These are phyloP conservation scores for Podarcis raffonei DNA, from an alignment of 2,113 vertebrate species.

Conservation along the genomic window DNA sequence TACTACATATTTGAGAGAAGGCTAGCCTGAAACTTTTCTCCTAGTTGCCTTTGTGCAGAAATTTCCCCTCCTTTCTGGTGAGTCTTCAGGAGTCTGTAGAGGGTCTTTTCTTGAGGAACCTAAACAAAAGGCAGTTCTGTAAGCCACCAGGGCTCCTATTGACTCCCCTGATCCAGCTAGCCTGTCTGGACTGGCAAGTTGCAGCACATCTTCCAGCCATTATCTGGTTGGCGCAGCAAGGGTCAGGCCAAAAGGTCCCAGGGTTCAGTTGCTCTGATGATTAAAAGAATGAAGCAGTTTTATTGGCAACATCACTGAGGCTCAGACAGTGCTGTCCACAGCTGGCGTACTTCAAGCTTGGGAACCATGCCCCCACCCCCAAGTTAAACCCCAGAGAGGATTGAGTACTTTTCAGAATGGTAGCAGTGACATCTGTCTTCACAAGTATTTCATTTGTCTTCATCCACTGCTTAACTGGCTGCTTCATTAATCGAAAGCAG, in stretches of 20 bases:
- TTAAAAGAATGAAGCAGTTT: neutral
- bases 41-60: neutral
- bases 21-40: neutral
- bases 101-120: neutral
- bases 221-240: no score
- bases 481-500: no score
- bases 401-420: neutral
- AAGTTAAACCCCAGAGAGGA: neutral
- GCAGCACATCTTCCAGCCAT: no score
- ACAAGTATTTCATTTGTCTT: neutral
- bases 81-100: neutral
- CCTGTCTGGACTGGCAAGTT: neutral
- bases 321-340: no score
- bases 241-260: no score
- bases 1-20: neutral
- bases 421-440: neutral
- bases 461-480: neutral
- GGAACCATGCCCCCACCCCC: neutral
- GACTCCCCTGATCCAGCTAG: neutral
- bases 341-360: neutral
- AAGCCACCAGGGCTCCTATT: neutral
- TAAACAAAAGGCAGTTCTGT: neutral
- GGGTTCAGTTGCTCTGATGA: neutral
- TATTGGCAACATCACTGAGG: neutral
- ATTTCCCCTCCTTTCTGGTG: neutral